A percentile compares a stretch with the other conserved stretches of the same genome.
Evolutionary conservation across 2,888 invertebrate species (phyloP).

Genomic region (Colletes collaris): DNA sequence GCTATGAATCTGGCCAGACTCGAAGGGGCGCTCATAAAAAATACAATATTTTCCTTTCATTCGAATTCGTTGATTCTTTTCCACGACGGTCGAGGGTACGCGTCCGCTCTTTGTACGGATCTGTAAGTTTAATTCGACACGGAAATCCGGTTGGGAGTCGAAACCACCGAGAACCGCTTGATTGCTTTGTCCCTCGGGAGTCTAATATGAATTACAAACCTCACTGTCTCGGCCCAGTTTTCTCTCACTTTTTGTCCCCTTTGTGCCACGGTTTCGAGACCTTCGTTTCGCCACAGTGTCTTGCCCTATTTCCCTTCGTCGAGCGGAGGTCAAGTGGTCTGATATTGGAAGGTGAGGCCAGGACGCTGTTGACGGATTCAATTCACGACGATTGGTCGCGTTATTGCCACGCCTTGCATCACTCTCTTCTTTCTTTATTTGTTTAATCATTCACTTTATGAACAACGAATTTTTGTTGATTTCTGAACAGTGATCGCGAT

Average conservation of each 20-base stretch:
- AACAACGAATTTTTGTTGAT: no score
- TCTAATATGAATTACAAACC: conserved; percentile 73
- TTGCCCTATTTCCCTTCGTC: conserved; percentile 10
- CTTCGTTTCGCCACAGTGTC: background rate
- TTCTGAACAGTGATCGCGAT: no score
- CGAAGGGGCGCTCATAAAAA: conserved; percentile 51
- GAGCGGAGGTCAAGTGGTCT: conserved; percentile 2
- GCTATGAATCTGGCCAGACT: background rate
- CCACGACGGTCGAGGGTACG: no score
- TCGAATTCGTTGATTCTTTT: conserved; percentile 21
- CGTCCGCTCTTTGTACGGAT: conserved; percentile 36
- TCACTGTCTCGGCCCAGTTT: background rate
- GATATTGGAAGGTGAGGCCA: conserved; percentile 4
- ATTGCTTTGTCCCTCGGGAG: conserved; percentile 70
- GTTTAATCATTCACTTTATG: no score
- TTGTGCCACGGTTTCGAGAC: background rate
- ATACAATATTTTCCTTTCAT: conserved; percentile 68
- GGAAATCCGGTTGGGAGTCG: conserved; percentile 54
- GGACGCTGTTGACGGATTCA: background rate
- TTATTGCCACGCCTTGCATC: background rate
- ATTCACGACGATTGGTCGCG: background rate
- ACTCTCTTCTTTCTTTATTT: no score
- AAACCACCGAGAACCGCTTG: conserved; percentile 53
- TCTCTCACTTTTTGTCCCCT: background rate
- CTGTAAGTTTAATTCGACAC: conserved; percentile 74